Base-by-base conservation (phyloP, 2,888 invertebrate genomes). In the Neelides folsomi region DNA sequence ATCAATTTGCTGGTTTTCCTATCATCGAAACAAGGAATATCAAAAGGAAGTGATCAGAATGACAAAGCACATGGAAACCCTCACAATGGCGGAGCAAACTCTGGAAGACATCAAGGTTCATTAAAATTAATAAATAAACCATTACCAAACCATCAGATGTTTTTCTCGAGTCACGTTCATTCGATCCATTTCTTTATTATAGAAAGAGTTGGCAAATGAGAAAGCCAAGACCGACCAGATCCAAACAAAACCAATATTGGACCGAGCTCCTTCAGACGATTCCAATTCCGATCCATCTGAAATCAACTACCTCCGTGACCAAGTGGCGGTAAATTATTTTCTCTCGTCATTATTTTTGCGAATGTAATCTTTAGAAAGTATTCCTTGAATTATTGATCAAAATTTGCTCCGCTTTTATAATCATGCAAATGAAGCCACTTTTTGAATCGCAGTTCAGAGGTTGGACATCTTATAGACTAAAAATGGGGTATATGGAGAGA, bases 41-140 rank as follows among this genome's bases (percentile, higher is more conserved):
- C 83, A 87, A 66, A 76, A 77, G 57, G 86, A 95, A 69, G 77
- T 97, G 57, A 80, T 82, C 62, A 80, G 88, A 55, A 93, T 98
- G 90, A 83, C 92, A 69, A 81, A 83, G 60, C 90, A 94, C 66
- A 89, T 94, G 86, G 92, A 92, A 67, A 83, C 86, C 65, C 76
- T 92, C 59, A 82, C 88, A 66, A 83, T 82, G 67, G 93, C 93
- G 1, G 93, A 94, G 71, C 78, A 86, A 67, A 85, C 86, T 8
- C 73, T 94, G 37, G 81, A 83, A 67, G 83, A 86, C 68, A 77
- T 94, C 72, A 90, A 92, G 73, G 74, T 27, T 27, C 27, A 27
- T 27, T 73, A 65, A 56, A 44, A 12, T 38, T 44, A 16, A 18
- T 36, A 41, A 44, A 40, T 7, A 20, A 39, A n/a, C 4, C 16